phyloP scores from a whole-genome alignment of 2,888 invertebrate genomes.

The Apocheima hispidaria region DNA sequence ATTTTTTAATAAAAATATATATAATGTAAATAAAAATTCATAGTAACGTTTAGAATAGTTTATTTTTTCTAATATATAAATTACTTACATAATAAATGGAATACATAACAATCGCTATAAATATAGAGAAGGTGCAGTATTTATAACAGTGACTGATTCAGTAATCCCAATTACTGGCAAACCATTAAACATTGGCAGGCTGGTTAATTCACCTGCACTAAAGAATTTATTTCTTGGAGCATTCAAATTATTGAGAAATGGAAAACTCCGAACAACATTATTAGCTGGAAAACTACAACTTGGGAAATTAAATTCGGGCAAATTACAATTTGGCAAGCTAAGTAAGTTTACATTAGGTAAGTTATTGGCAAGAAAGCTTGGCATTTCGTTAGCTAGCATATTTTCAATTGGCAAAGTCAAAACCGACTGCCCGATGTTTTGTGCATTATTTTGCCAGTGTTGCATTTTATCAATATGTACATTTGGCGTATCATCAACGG shows the following conservation, averaged over 20 bases:
- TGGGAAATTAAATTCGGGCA: conserved; percentile 33
- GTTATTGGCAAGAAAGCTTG: conserved; percentile 4
- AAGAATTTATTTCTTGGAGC: conserved; percentile 36
- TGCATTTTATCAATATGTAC: not conserved
- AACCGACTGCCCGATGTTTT: not conserved
- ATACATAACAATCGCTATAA: conserved; percentile 14
- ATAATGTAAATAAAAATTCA: not conserved
- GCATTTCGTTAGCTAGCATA: not conserved
- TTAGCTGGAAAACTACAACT: conserved; percentile 18
- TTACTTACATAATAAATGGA: not conserved
- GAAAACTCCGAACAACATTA: conserved; percentile 25
- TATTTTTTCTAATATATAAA: not conserved
- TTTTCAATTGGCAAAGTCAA: not conserved
- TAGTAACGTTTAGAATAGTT: not conserved
- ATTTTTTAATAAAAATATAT: too few species aligned
- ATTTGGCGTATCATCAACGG: not conserved
- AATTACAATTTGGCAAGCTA: conserved; percentile 1
- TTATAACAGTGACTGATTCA: conserved; percentile 54
- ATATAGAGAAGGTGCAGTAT: conserved; percentile 35
- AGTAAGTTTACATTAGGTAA: not conserved
- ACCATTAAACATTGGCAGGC: conserved; percentile 57
- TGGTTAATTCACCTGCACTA: conserved; percentile 49
- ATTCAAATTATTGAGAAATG: conserved; percentile 26
- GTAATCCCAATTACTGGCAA: conserved; percentile 59
- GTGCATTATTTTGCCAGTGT: not conserved